phyloP scores from a whole-genome alignment of 2,113 vertebrate species.

The Passer domesticus region DNA sequence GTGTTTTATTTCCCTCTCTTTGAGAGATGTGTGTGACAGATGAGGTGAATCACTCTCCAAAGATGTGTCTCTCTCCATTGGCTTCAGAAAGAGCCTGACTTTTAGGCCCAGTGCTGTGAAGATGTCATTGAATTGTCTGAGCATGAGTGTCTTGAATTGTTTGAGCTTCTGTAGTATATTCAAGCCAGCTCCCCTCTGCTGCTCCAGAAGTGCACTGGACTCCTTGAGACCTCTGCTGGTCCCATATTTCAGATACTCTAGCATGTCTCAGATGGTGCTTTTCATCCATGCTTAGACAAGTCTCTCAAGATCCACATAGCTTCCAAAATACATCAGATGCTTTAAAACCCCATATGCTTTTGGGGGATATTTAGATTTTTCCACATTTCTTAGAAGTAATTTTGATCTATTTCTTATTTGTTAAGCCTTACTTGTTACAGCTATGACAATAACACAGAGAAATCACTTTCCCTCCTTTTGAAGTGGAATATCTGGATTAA shows the following conservation, averaged over 20 bases:
- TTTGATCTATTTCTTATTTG: background rate
- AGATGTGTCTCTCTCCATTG: background rate
- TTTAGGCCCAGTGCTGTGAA: background rate
- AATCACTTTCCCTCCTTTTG: background rate
- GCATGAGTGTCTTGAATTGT: background rate
- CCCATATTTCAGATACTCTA: background rate
- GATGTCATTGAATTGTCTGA: background rate
- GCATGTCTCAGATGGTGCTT: background rate
- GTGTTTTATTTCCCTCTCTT: background rate
- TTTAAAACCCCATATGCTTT: background rate
- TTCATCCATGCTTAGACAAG: background rate
- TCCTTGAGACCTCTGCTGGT: background rate
- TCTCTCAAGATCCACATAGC: background rate
- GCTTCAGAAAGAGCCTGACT: background rate
- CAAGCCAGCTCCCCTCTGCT: background rate
- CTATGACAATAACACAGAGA: background rate
- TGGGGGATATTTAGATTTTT: background rate
- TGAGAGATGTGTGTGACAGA: background rate
- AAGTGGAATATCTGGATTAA: background rate
- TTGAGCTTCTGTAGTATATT: background rate
- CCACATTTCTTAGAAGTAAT: background rate
- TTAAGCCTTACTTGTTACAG: background rate
- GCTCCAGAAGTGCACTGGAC: background rate
- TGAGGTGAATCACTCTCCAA: background rate
- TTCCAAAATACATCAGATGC: background rate